Percentiles rank a stretch among this genome's conserved stretches.
Evolutionary conservation across 1,140 invertebrate genomes (phyloP).

Genomic region (Sminthurides bifidus): DNA sequence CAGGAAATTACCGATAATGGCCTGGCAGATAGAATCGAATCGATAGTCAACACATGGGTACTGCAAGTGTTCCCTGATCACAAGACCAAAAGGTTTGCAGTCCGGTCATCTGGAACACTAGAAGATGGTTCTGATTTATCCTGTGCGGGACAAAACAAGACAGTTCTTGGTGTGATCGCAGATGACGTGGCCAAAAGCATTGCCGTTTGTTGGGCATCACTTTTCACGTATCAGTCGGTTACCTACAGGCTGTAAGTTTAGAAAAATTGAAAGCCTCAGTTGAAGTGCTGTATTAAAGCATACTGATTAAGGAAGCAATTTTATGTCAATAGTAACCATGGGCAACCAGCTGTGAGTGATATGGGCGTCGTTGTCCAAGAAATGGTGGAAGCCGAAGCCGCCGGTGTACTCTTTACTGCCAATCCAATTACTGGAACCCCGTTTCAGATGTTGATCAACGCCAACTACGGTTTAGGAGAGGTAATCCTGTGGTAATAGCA

Average conservation of each 20-base stretch:
- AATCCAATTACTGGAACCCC: conserved; percentile 59
- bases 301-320: not conserved
- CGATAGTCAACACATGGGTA: conserved; percentile 9
- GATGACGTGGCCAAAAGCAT: conserved; percentile 47
- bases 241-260: conserved; percentile 50
- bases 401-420: conserved; percentile 68
- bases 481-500: no score
- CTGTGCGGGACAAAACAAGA: conserved; percentile 73
- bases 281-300: not conserved
- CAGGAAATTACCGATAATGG: conserved; percentile 12
- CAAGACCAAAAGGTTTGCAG: conserved; percentile 37
- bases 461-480: conserved; percentile 71
- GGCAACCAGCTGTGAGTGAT: conserved; percentile 48
- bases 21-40: conserved; percentile 4
- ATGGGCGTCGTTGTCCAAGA: conserved; percentile 73
- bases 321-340: conserved; percentile 44
- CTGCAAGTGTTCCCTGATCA: conserved; percentile 32
- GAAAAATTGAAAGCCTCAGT: conserved; percentile 1
- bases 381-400: conserved; percentile 54
- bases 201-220: conserved; percentile 63
- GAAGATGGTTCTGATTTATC: conserved; percentile 66
- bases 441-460: conserved; percentile 53
- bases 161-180: conserved; percentile 50
- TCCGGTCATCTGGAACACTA: conserved; percentile 53
- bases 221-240: conserved; percentile 60